Evolutionary conservation across 1,140 invertebrate species (phyloP).

Genomic region (Lamellibrachia luymesi): DNA sequence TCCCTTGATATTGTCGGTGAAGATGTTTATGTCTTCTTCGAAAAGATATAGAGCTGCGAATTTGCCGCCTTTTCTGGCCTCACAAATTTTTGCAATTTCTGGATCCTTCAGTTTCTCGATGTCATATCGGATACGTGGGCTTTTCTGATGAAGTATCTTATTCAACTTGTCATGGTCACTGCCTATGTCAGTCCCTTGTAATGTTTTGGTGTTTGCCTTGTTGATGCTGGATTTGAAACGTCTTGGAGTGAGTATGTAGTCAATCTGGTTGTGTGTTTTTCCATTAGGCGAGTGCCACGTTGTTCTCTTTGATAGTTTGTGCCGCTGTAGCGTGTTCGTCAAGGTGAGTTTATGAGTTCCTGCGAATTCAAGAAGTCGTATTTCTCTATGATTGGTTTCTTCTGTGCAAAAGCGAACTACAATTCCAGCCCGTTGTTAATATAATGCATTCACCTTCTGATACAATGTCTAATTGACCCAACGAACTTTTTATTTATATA

Average conservation of each 20-base stretch:
- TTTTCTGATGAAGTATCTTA: too few relatives aligned
- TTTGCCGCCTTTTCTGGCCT: too few relatives aligned
- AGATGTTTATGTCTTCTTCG: too few relatives aligned
- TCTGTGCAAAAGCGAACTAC: neutral
- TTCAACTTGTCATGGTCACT: conserved; percentile 39
- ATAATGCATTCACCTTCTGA: too few relatives aligned
- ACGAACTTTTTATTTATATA: too few relatives aligned
- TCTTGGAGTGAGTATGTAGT: conserved; percentile 26
- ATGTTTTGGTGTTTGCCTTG: conserved; percentile 31
- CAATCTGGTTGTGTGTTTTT: conserved; percentile 29
- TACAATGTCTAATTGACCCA: too few relatives aligned
- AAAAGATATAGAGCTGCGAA: too few relatives aligned
- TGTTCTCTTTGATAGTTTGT: neutral
- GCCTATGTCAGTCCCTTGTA: conserved; percentile 29
- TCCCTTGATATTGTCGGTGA: too few relatives aligned
- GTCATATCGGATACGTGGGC: too few relatives aligned
- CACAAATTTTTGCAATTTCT: too few relatives aligned
- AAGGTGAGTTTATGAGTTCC: neutral
- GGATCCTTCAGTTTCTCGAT: too few relatives aligned
- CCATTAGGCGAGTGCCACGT: conserved; percentile 20
- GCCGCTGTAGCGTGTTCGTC: neutral
- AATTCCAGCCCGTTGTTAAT: too few relatives aligned
- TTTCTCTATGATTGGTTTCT: conserved; percentile 15
- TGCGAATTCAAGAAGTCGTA: conserved; percentile 4
- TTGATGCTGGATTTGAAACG: conserved; percentile 32